phyloP scores from a whole-genome alignment of 2,113 vertebrate species.

The Scolopax mira region DNA sequence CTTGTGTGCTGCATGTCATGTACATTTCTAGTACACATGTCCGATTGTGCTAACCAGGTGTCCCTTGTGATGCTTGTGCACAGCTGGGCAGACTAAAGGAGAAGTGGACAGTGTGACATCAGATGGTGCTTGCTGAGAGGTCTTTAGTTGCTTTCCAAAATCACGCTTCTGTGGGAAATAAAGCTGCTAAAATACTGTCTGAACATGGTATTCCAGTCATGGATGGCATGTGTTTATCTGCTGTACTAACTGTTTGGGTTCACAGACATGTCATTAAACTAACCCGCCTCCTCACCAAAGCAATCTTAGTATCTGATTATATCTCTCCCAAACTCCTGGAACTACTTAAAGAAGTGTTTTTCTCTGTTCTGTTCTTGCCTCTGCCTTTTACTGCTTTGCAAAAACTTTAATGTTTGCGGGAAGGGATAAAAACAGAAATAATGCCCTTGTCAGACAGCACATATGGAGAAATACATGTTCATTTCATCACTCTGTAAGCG shows the following conservation, averaged over 20 bases:
- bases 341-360: not conserved
- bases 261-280: not conserved
- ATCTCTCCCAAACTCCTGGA: not conserved
- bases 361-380: not conserved
- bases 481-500: not conserved
- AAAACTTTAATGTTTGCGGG: not conserved
- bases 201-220: not conserved
- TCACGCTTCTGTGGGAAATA: not conserved
- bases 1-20: not conserved
- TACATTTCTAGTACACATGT: rapidly evolving
- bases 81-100: not conserved
- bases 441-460: not conserved
- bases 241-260: not conserved
- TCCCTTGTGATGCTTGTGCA: not conserved
- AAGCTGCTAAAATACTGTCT: not conserved
- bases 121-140: not conserved
- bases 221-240: not conserved
- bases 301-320: not conserved
- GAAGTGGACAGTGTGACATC: not conserved
- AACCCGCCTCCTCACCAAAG: not conserved
- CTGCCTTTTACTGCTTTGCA: not conserved
- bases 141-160: not conserved
- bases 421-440: not conserved
- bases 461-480: not conserved
- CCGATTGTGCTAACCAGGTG: not conserved